Percentiles rank a stretch among this genome's conserved stretches.
phyloP scores from a whole-genome alignment of 2,888 invertebrate species.

The Macrosiphum euphorbiae region DNA sequence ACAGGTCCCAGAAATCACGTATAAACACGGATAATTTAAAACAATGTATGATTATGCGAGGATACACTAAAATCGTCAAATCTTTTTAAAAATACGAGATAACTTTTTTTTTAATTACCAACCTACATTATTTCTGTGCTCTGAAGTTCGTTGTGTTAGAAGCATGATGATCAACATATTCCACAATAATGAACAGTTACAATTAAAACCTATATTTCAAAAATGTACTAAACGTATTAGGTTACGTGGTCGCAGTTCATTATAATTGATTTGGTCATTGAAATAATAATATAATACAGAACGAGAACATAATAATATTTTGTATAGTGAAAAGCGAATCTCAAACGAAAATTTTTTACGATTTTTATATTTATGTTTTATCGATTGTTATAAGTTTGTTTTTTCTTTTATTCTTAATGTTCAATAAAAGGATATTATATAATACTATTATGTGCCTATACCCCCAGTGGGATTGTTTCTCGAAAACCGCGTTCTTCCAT shows the following conservation, averaged over 20 bases:
- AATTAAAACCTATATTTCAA: background rate
- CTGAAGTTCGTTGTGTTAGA: too few relatives aligned
- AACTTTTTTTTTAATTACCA: too few relatives aligned
- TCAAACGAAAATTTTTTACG: background rate
- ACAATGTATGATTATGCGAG: too few relatives aligned
- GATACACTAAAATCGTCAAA: too few relatives aligned
- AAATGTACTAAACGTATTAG: too few relatives aligned
- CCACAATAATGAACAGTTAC: background rate
- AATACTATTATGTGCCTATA: too few relatives aligned
- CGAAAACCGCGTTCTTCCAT: background rate
- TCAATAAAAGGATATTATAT: background rate
- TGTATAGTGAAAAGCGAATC: too few relatives aligned
- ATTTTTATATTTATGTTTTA: background rate
- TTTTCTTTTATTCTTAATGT: background rate
- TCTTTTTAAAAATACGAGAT: too few relatives aligned
- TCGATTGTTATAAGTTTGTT: background rate
- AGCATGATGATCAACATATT: too few relatives aligned
- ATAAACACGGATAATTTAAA: too few relatives aligned
- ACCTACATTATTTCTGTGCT: too few relatives aligned
- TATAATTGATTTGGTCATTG: background rate
- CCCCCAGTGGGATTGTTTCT: background rate
- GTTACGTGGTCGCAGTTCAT: background rate
- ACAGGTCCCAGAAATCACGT: too few relatives aligned
- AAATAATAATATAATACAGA: background rate
- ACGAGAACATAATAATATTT: background rate